Percentiles rank a stretch among this genome's conserved stretches.
These are phyloP conservation scores for Ennomos erosarius DNA, from an alignment of 2,888 invertebrate species.

Conservation along the genomic window DNA sequence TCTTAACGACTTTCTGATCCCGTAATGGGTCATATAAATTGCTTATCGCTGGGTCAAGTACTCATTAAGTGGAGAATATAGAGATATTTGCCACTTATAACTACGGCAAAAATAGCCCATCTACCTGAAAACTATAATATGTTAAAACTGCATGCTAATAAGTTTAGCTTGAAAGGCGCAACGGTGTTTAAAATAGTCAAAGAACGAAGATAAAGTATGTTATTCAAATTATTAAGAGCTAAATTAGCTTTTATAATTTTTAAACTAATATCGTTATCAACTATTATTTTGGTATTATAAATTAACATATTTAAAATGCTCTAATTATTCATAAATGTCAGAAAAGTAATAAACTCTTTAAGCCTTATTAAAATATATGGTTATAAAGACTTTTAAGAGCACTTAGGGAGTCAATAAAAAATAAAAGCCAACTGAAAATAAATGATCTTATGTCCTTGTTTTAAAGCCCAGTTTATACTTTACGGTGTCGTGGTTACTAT, in stretches of 20 bases:
- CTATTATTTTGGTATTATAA: too few relatives aligned
- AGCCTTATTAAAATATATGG: conserved; percentile 16
- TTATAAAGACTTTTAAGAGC: conserved; percentile 18
- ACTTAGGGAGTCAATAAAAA: conserved; percentile 32
- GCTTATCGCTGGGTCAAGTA: conserved; percentile 64
- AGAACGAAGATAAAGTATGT: too few relatives aligned
- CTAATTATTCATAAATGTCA: too few relatives aligned
- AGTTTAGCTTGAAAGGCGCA: too few relatives aligned
- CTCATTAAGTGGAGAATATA: conserved; percentile 58
- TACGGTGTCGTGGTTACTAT: conserved; percentile 29
- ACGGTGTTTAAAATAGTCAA: too few relatives aligned
- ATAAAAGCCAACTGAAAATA: conserved; percentile 9
- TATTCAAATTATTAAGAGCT: too few relatives aligned
- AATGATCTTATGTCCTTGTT: conserved; percentile 19
- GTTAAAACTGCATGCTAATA: too few relatives aligned
- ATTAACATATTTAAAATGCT: too few relatives aligned
- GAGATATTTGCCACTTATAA: conserved; percentile 45
- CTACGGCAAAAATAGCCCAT: conserved; percentile 8
- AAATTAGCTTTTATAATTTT: too few relatives aligned
- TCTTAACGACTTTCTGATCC: conserved; percentile 70
- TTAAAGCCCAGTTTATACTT: conserved; percentile 26
- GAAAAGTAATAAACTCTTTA: too few relatives aligned
- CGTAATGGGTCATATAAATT: conserved; percentile 75
- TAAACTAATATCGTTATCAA: too few relatives aligned
- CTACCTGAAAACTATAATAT: background rate